Evolutionary conservation across 2,888 invertebrate species (phyloP).

Genomic region (Parnassius apollo): DNA sequence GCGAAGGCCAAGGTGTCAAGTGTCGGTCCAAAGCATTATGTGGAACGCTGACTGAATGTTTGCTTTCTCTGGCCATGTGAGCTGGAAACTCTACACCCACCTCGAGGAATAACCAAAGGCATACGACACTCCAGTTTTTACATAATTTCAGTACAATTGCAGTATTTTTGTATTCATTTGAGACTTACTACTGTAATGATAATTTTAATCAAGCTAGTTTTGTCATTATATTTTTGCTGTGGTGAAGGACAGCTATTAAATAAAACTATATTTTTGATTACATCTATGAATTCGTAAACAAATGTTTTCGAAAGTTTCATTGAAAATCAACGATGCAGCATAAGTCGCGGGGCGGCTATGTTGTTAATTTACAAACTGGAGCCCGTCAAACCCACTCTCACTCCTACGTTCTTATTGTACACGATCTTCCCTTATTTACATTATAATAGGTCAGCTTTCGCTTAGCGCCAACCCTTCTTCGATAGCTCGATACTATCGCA

Average conservation of each 20-base stretch:
- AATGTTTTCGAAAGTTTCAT: too few species aligned
- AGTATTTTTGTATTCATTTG: not conserved
- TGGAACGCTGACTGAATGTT: constrained; percentile 64
- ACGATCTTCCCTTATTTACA: constrained; percentile 74
- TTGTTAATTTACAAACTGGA: constrained; percentile 60
- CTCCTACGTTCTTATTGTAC: constrained; percentile 67
- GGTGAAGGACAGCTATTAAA: too few species aligned
- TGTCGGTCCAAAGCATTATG: constrained; percentile 67
- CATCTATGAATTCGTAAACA: too few species aligned
- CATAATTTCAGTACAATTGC: not conserved
- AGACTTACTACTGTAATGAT: too few species aligned
- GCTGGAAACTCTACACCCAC: constrained; percentile 69
- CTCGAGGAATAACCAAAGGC: constrained; percentile 38
- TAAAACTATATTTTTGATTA: too few species aligned
- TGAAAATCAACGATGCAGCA: too few species aligned
- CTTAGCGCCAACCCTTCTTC: constrained; percentile 45
- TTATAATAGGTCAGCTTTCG: constrained; percentile 69
- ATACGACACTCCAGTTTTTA: not conserved
- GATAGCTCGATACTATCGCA: not conserved
- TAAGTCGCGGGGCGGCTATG: constrained; percentile 13
- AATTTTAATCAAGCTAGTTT: too few species aligned
- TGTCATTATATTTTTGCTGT: too few species aligned
- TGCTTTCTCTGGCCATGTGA: constrained; percentile 70
- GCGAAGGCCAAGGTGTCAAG: constrained; percentile 69
- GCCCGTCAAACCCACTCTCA: constrained; percentile 57